Conservation (phyloP, 2,113 vertebrate species). For the Hirundichthys speculiger region DNA sequence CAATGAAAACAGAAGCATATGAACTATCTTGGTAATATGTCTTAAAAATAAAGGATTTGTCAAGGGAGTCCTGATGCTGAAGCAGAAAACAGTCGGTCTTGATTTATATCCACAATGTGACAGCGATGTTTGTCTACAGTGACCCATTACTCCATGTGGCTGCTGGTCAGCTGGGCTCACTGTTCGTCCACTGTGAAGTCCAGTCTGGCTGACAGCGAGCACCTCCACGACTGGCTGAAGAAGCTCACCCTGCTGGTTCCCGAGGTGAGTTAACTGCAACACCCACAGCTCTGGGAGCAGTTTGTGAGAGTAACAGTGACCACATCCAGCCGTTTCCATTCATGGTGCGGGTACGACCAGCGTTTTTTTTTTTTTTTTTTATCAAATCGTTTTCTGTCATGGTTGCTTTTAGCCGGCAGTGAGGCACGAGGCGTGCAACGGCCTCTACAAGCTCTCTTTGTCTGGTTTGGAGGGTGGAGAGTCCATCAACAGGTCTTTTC, state of each 20-base stretch:
- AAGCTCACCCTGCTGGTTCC: conserved; percentile 97
- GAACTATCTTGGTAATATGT: too few relatives aligned
- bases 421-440: conserved; percentile 96
- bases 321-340: too few relatives aligned
- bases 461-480: conserved; percentile 96
- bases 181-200: conserved; percentile 97
- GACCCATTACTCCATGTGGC: conserved; percentile 99
- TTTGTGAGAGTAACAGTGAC: too few relatives aligned
- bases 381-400: neutral
- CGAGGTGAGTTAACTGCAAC: conserved; percentile 83
- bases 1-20: too few relatives aligned
- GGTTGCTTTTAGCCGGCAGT: conserved; percentile 86
- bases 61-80: neutral
- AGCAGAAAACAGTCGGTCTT: neutral
- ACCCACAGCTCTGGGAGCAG: neutral
- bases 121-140: conserved; percentile 72
- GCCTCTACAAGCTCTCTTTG: conserved; percentile 96
- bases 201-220: conserved; percentile 95
- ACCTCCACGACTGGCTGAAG: conserved; percentile 97
- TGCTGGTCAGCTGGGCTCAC: conserved; percentile 98
- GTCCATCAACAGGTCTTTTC: conserved; percentile 96
- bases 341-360: too few relatives aligned
- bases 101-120: neutral
- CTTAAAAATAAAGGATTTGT: too few relatives aligned
- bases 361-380: too few relatives aligned